Percentiles rank a stretch among this genome's conserved stretches.
Evolutionary conservation across 2,113 vertebrate species (phyloP).

Genomic region (Festucalex cinctus): DNA sequence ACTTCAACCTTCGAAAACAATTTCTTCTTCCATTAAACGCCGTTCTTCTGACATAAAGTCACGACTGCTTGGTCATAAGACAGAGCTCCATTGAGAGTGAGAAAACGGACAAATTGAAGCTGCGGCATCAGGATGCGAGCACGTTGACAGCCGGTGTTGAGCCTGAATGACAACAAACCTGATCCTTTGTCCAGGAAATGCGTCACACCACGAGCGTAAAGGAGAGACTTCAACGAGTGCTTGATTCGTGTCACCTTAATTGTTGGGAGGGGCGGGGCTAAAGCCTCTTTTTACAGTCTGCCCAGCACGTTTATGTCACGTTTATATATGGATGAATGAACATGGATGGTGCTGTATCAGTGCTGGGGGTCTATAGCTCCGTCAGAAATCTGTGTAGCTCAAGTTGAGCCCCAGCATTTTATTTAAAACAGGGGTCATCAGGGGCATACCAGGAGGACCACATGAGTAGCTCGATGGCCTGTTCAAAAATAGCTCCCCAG

Average conservation of each 20-base stretch:
- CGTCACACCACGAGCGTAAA: constrained; percentile 57
- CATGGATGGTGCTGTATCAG: too few species aligned
- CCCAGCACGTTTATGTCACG: background rate
- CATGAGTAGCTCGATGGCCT: too few species aligned
- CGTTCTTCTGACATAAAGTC: constrained; percentile 5
- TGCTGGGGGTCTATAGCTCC: too few species aligned
- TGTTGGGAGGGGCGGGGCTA: constrained; percentile 19
- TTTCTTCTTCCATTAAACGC: background rate
- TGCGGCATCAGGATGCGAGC: background rate
- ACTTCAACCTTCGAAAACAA: constrained; percentile 28
- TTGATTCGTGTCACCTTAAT: constrained; percentile 13
- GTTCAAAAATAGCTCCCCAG: too few species aligned
- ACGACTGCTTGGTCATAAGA: background rate
- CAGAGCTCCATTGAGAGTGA: background rate
- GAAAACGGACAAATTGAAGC: background rate
- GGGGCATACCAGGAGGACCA: too few species aligned
- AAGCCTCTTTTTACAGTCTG: background rate
- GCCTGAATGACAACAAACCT: constrained; percentile 59
- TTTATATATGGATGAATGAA: background rate
- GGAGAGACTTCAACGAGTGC: constrained; percentile 12
- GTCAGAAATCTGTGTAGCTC: too few species aligned
- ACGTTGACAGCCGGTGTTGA: constrained; percentile 30
- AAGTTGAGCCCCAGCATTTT: too few species aligned
- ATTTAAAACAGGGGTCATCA: too few species aligned
- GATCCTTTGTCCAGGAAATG: constrained; percentile 70